phyloP scores from a whole-genome alignment of 2,797 vertebrate species.

The Eidolon dupreanum region DNA sequence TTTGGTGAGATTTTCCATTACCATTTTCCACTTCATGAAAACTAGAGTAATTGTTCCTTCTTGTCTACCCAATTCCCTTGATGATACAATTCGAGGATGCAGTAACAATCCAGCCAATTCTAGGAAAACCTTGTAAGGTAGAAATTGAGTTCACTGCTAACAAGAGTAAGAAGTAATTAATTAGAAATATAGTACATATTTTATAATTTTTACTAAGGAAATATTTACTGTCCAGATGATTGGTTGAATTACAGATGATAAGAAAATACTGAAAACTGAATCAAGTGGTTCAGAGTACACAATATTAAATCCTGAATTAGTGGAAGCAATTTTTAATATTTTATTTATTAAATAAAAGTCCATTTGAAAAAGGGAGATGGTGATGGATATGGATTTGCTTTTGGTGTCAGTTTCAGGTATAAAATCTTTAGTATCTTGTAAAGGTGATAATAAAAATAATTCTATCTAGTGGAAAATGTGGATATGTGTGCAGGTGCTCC shows the following conservation, averaged over 20 bases:
- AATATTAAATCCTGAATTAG: constrained; percentile 38
- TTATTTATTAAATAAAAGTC: constrained; percentile 60
- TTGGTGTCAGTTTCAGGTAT: constrained; percentile 62
- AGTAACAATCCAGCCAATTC: constrained; percentile 43
- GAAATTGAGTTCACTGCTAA: constrained; percentile 59
- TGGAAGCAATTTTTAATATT: constrained; percentile 51
- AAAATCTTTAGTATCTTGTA: constrained; percentile 54
- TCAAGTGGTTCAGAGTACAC: constrained; percentile 54
- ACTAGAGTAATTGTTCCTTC: constrained; percentile 55
- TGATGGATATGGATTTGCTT: constrained; percentile 56
- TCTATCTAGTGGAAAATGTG: neutral
- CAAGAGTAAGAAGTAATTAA: constrained; percentile 56
- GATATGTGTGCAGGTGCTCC: neutral
- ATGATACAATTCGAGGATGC: constrained; percentile 44
- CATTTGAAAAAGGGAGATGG: constrained; percentile 47
- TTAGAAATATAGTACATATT: constrained; percentile 59
- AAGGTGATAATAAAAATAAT: constrained; percentile 71
- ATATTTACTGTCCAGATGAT: neutral
- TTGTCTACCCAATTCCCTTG: constrained; percentile 53
- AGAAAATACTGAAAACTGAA: constrained; percentile 58
- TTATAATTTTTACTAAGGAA: constrained; percentile 61
- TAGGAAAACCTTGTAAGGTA: neutral
- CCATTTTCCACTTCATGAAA: constrained; percentile 62
- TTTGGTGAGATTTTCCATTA: constrained; percentile 49
- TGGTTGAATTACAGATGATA: constrained; percentile 27